These are phyloP conservation scores for Pluvialis apricaria DNA, from an alignment of 2,113 vertebrate species.

Conservation along the genomic window DNA sequence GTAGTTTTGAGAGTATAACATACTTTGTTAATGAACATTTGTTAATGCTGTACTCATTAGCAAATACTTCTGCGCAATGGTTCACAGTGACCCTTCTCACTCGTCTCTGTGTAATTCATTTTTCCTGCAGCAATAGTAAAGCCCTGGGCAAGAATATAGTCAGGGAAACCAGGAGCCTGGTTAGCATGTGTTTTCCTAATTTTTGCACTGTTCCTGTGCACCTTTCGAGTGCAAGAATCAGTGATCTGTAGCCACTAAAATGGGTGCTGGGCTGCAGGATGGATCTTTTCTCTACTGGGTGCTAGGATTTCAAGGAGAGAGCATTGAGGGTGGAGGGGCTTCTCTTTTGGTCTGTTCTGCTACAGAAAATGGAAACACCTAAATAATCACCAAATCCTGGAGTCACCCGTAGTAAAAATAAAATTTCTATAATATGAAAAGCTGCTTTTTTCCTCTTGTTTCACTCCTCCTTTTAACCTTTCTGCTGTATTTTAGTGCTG, in stretches of 20 bases:
- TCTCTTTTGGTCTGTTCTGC: background rate
- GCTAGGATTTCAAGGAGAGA: background rate
- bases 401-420: background rate
- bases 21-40: background rate
- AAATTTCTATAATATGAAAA: background rate
- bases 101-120: background rate
- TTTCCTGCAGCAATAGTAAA: background rate
- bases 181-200: background rate
- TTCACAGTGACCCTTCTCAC: background rate
- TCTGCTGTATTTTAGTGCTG: background rate
- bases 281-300: background rate
- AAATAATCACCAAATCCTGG: background rate
- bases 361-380: background rate
- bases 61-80: background rate
- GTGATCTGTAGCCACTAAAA: background rate
- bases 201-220: background rate
- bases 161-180: background rate
- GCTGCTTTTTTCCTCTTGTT: background rate
- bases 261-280: background rate
- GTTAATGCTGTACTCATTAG: background rate
- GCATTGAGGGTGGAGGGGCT: background rate
- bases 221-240: background rate
- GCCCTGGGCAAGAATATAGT: background rate
- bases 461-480: background rate
- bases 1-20: background rate